Base-by-base conservation (phyloP, 2,888 invertebrate species). In the Drosophila maculinotata region DNA sequence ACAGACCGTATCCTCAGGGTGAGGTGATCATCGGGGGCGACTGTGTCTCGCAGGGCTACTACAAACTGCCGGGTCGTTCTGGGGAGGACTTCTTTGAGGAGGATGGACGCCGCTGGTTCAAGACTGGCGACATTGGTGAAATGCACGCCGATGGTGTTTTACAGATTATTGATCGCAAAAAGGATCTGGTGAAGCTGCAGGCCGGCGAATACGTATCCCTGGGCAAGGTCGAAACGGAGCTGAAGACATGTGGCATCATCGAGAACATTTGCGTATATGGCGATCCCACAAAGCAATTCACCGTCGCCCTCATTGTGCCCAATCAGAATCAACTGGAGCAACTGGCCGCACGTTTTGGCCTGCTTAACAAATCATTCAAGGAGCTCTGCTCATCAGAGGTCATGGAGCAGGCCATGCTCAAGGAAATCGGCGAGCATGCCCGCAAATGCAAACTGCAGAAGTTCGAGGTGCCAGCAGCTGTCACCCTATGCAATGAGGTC, bases 241-340 rank as follows among this genome's bases (percentile, higher is more conserved):
- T 99, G 83, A 98, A 99, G 92, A 98, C 98, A 9, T 97, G 96
- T 87, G 95, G 98, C 6, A 92, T 98, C 25, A 96, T 99, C 45
- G 99, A 99, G 91, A 99, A 99, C 92, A 96, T 99, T 90, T 99
- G 99, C 91, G 96, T 99, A 48, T 98, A 98, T 92, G 99, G 98
- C 9, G 97, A 98, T 93, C 94, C 96, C 36, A 93, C 94, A 60
- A 96, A 97, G 92, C 94, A 94, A 80, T 96, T 94, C 92, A 96
- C 97, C 5, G 97, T 98, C 63, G 98, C 98, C 45, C 93, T 99
- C 54, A 94, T 99, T 41, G 97, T 98, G 62, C 98, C 99, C 15
- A 95, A 95, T 91, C 95, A 92, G 76, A 92, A 92, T 67, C 94
- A 94, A 64, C 92, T 97, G 64, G 93, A 93, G 52, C 94, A 94